These are phyloP conservation scores for Eilema sororculum DNA, from an alignment of 2,888 invertebrate genomes.

Conservation along the genomic window DNA sequence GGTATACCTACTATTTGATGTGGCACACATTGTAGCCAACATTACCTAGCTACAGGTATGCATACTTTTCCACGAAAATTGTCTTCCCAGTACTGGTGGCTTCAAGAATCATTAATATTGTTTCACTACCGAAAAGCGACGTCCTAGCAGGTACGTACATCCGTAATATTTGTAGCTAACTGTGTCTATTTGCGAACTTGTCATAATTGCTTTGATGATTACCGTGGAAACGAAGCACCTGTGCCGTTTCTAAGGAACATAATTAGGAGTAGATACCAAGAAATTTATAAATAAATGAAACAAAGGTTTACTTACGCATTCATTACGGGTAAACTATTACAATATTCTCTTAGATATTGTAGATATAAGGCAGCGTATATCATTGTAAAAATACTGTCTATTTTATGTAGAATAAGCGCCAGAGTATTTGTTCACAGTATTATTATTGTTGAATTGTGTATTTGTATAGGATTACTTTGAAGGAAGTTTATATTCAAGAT, in stretches of 20 bases:
- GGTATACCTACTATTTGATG: too few species aligned
- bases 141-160: slow-evolving; percentile 26
- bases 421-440: not conserved
- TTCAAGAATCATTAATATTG: slow-evolving; percentile 31
- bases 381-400: not conserved
- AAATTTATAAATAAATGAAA: not conserved
- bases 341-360: not conserved
- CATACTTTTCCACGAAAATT: slow-evolving; percentile 21
- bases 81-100: not conserved
- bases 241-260: slow-evolving; percentile 23
- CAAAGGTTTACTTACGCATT: not conserved
- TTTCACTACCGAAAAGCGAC: slow-evolving; percentile 14
- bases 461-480: not conserved
- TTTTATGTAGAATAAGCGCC: not conserved
- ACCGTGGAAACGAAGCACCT: slow-evolving; percentile 50
- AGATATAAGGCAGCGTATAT: not conserved
- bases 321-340: not conserved
- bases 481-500: not conserved
- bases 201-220: slow-evolving; percentile 62
- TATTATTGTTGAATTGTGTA: not conserved
- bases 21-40: too few species aligned
- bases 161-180: slow-evolving; percentile 65
- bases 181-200: slow-evolving; percentile 57
- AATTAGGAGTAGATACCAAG: slow-evolving; percentile 15
- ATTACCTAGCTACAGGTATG: too few species aligned